A percentile compares a stretch with the other conserved stretches of the same genome.
phyloP scores from a whole-genome alignment of 2,888 invertebrate species.

The Phoenoteleia sp. region DNA sequence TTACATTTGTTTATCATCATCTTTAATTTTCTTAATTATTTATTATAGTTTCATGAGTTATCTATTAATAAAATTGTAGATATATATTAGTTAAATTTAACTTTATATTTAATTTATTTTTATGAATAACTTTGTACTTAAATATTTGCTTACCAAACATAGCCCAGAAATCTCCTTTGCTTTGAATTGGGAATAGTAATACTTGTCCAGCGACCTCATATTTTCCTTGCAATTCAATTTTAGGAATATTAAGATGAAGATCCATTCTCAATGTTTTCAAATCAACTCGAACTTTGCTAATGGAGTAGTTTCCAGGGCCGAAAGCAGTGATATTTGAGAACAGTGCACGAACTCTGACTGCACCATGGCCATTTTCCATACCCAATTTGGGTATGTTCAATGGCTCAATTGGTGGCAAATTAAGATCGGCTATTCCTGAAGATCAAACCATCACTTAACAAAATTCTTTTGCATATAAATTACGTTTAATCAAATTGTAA shows the following conservation, averaged over 20 bases:
- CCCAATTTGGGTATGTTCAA: constrained; percentile 90
- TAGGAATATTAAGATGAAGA: constrained; percentile 88
- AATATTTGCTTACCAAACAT: constrained; percentile 93
- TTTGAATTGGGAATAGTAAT: constrained; percentile 92
- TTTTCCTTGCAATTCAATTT: constrained; percentile 91
- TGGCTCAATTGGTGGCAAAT: constrained; percentile 92
- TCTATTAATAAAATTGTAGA: too few species aligned
- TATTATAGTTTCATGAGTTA: too few species aligned
- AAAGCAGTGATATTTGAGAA: constrained; percentile 92
- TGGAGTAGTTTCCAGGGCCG: constrained; percentile 92
- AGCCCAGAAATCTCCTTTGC: constrained; percentile 94
- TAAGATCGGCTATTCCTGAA: constrained; percentile 90
- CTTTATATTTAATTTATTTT: too few species aligned
- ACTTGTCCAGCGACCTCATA: constrained; percentile 94
- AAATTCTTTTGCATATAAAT: too few species aligned
- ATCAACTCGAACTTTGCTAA: constrained; percentile 88
- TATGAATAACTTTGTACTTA: too few species aligned
- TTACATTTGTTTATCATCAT: too few species aligned
- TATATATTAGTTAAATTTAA: too few species aligned
- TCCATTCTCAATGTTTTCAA: constrained; percentile 82
- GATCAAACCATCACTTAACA: too few species aligned
- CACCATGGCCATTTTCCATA: constrained; percentile 93
- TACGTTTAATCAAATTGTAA: too few species aligned
- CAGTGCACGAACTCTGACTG: constrained; percentile 91
- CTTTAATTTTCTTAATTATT: too few species aligned